Percentiles rank a stretch among this genome's conserved stretches.
phyloP scores from a whole-genome alignment of 2,888 invertebrate species.

The Lissocephala sabroskyi region DNA sequence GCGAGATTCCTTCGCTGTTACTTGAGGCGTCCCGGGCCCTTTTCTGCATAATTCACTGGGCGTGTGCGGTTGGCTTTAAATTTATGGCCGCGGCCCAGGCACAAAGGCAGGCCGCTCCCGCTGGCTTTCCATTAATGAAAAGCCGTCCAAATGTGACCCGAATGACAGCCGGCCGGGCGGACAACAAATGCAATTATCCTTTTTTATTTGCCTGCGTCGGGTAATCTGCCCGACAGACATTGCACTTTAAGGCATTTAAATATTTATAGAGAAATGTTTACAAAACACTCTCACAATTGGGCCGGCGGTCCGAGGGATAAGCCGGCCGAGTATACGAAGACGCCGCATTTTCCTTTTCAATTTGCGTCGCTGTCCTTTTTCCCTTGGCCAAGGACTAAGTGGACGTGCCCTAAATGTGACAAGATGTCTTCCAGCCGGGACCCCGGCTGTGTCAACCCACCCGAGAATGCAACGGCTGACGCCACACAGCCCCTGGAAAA shows the following conservation, averaged over 20 bases:
- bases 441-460: no score
- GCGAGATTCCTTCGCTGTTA: not conserved
- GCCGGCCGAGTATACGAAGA: not conserved
- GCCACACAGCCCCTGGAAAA: no score
- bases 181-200: not conserved
- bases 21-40: not conserved
- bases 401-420: conserved; percentile 4
- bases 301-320: not conserved
- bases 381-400: not conserved
- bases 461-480: no score
- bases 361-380: conserved; percentile 30
- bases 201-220: not conserved
- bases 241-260: conserved; percentile 37
- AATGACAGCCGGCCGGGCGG: conserved; percentile 4
- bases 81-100: conserved; percentile 49
- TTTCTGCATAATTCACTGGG: conserved; percentile 35
- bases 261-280: conserved; percentile 25
- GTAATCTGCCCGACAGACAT: no score
- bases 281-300: conserved; percentile 2
- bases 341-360: conserved; percentile 43
- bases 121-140: conserved; percentile 33
- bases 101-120: conserved; percentile 12
- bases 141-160: conserved; percentile 4
- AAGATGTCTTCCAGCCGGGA: conserved; percentile 8
- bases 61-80: conserved; percentile 38